Base-by-base conservation (phyloP, 2,888 invertebrate genomes). In the Drosophila meridionalis region DNA sequence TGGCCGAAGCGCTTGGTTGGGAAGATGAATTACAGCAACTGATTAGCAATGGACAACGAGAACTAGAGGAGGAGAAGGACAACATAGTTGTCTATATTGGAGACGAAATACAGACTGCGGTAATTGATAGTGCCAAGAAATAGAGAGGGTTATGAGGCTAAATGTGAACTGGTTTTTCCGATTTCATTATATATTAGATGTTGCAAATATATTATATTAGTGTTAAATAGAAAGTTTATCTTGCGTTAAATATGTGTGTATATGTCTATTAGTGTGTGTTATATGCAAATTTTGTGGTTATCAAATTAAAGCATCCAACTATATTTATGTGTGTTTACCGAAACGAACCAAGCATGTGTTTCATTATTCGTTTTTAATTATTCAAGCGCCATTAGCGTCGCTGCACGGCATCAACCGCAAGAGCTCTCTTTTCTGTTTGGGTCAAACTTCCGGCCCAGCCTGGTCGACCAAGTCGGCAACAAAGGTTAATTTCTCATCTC, bases 1-100 rank as follows among this genome's bases (percentile, higher is more conserved):
- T 98, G 7, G 97, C 96, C 3, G 95, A 96, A 47, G 95, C 95
- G 82, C 94, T 98, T 5, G 97, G 96, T 1, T 98, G 97, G 97
- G 95, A 95, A 78, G 95, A 95, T 12, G 96, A 96, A 76, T 93
- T 96, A 7, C 94, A 94, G 47, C 91, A 93, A 0, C 87, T 96
- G 57, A 93, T 96, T 0, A 92, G 93, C 32, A 91, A 90, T 9
- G 96, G 96, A 81, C 94, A 95, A 81, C 93, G 94, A 61, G 94
- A 94, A 28, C 92, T 96, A 6, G 38, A 50, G 1, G 43, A 64
- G 42, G 47, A 14, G 55, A 26, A 40, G 20, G 36, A 50, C n/a
- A 58, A 42, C 20, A 20, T 42, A 34, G 48, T 14, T 20, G 66
- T 42, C 34, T 43, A 36, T 8, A 30, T n/a, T 38, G 50, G 42